Conservation (phyloP, 1,140 invertebrate species). For the Manduca sexta region DNA sequence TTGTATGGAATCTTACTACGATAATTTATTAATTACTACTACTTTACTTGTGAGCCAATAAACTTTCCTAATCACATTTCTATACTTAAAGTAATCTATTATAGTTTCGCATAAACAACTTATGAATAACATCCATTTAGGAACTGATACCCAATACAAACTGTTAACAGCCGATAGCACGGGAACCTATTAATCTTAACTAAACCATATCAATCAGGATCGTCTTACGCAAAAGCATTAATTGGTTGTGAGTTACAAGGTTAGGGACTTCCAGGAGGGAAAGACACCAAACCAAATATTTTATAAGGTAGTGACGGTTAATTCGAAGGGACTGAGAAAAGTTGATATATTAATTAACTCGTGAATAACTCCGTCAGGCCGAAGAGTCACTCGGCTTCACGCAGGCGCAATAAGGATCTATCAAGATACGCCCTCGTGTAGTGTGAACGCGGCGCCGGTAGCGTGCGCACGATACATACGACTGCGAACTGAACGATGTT, state of each 20-base stretch:
- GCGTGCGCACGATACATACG: slow-evolving; percentile 29
- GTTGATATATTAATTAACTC: slow-evolving; percentile 73
- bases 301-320: slow-evolving; percentile 59
- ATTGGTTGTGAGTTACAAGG: slow-evolving; percentile 7
- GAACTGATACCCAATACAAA: too few relatives aligned
- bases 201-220: too few relatives aligned
- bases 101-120: too few relatives aligned
- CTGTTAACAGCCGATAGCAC: too few relatives aligned
- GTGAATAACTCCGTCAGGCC: slow-evolving; percentile 60
- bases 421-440: slow-evolving; percentile 60
- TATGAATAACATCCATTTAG: too few relatives aligned
- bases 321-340: slow-evolving; percentile 56
- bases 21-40: too few relatives aligned
- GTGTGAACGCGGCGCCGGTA: slow-evolving; percentile 39
- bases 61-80: too few relatives aligned
- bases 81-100: too few relatives aligned
- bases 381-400: slow-evolving; percentile 61
- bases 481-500: slow-evolving; percentile 29
- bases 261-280: slow-evolving; percentile 14
- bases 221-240: not conserved
- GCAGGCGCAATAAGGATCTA: slow-evolving; percentile 54
- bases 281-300: slow-evolving; percentile 56
- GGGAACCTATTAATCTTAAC: too few relatives aligned
- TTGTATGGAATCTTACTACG: too few relatives aligned
- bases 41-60: too few relatives aligned